Conservation (phyloP, 2,888 invertebrate species). For the Bellardia bayeri region DNA sequence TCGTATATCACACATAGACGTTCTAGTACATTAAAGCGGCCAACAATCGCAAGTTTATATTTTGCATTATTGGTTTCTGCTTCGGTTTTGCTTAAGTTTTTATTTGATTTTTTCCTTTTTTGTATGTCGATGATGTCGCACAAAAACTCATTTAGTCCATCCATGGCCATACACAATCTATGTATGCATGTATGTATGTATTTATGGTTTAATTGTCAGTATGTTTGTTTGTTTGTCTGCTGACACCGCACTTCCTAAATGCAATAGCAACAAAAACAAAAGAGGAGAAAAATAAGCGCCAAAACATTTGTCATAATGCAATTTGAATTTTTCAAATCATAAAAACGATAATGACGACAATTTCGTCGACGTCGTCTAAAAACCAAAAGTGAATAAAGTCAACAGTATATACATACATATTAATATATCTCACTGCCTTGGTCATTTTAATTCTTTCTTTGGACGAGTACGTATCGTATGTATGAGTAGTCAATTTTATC, state of each 20-base stretch:
- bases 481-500: neutral
- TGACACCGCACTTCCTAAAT: conserved; percentile 66
- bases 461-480: neutral
- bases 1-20: conserved; percentile 7
- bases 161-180: conserved; percentile 57
- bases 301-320: conserved; percentile 81
- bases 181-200: conserved; percentile 10
- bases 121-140: conserved; percentile 21
- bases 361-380: conserved; percentile 9
- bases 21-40: conserved; percentile 32
- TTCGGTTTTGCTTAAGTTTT: conserved; percentile 9
- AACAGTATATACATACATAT: conserved; percentile 1
- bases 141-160: conserved; percentile 46
- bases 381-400: conserved; percentile 51
- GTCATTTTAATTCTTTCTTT: conserved; percentile 6
- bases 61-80: conserved; percentile 23
- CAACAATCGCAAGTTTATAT: conserved; percentile 49
- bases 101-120: conserved; percentile 15
- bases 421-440: conserved; percentile 5
- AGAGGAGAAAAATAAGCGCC: conserved; percentile 76
- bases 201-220: conserved; percentile 28
- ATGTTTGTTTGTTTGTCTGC: conserved; percentile 20
- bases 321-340: conserved; percentile 71
- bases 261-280: conserved; percentile 73
- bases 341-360: conserved; percentile 52